Percentiles rank a stretch among this genome's conserved stretches.
phyloP scores from a whole-genome alignment of 2,888 invertebrate species.

The Andrena trimmerana region DNA sequence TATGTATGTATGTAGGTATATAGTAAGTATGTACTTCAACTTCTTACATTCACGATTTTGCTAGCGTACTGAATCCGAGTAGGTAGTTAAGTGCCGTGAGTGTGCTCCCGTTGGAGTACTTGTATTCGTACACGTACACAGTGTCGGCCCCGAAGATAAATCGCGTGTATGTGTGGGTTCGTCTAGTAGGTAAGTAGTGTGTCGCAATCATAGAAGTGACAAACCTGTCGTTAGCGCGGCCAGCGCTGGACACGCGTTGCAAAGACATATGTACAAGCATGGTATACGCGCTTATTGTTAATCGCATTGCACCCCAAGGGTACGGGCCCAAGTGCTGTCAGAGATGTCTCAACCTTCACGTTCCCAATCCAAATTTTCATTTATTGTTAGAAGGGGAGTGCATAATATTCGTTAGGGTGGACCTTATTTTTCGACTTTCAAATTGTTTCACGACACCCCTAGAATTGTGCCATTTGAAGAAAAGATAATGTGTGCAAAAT shows the following conservation, averaged over 20 bases:
- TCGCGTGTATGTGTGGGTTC: conserved; percentile 55
- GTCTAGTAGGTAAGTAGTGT: conserved; percentile 73
- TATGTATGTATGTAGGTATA: too few relatives aligned
- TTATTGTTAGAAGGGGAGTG: neutral
- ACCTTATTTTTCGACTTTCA: too few relatives aligned
- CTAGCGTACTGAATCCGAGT: conserved; percentile 47
- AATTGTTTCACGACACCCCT: too few relatives aligned
- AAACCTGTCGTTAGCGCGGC: conserved; percentile 71
- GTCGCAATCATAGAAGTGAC: conserved; percentile 75
- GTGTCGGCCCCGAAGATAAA: conserved; percentile 45
- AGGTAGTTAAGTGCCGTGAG: conserved; percentile 39
- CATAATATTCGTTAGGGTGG: too few relatives aligned
- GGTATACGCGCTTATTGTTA: conserved; percentile 46
- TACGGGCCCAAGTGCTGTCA: conserved; percentile 14
- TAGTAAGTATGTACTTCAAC: too few relatives aligned
- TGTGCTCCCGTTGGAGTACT: conserved; percentile 59
- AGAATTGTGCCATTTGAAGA: too few relatives aligned
- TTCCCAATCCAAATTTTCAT: neutral
- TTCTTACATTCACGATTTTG: conserved; percentile 41
- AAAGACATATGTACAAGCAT: conserved; percentile 47
- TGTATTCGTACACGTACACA: conserved; percentile 40
- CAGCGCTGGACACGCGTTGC: conserved; percentile 53
- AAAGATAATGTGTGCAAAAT: too few relatives aligned
- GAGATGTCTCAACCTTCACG: neutral
- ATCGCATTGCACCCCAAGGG: conserved; percentile 38